Evolutionary conservation across 92 coral and sea anemone genomes (phyloP).

Genomic region (Palythoa grandis): DNA sequence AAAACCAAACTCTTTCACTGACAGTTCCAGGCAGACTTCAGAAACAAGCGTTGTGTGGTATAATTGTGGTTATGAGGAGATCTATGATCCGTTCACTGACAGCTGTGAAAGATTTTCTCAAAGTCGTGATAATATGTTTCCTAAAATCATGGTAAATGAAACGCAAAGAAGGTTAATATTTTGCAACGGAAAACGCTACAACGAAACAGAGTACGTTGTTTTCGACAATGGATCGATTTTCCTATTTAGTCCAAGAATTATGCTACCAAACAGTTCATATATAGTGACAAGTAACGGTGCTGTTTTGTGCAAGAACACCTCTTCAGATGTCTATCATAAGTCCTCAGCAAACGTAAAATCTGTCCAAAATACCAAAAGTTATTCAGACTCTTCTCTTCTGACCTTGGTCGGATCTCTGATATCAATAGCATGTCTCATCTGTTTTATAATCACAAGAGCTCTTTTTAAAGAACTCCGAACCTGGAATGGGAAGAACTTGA

Average conservation of each 20-base stretch:
- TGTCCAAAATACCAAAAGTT: not conserved
- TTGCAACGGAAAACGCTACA: not conserved
- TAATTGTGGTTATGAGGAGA: not conserved
- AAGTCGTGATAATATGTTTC: not conserved
- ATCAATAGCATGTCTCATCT: slow-evolving; percentile 6
- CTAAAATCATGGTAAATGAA: not conserved
- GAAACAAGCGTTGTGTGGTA: not conserved
- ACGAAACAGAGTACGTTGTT: not conserved
- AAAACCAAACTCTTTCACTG: not conserved
- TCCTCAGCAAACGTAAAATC: not conserved
- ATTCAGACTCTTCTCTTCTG: not conserved
- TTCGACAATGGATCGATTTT: slow-evolving; percentile 18
- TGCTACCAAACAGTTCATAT: not conserved
- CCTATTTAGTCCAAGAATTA: not conserved
- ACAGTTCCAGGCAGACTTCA: not conserved
- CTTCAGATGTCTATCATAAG: not conserved
- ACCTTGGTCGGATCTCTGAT: slow-evolving; percentile 3
- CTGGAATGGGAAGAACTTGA: slow-evolving; percentile 15
- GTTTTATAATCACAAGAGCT: slow-evolving; percentile 5
- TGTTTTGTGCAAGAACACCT: not conserved
- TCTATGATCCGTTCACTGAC: slow-evolving; percentile 30
- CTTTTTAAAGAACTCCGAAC: slow-evolving; percentile 16
- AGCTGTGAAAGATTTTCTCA: not conserved
- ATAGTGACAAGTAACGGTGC: not conserved
- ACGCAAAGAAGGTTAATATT: not conserved